Percentiles rank a stretch among this genome's conserved stretches.
phyloP scores from a whole-genome alignment of 2,888 invertebrate genomes.

The Chironomus riparius region DNA sequence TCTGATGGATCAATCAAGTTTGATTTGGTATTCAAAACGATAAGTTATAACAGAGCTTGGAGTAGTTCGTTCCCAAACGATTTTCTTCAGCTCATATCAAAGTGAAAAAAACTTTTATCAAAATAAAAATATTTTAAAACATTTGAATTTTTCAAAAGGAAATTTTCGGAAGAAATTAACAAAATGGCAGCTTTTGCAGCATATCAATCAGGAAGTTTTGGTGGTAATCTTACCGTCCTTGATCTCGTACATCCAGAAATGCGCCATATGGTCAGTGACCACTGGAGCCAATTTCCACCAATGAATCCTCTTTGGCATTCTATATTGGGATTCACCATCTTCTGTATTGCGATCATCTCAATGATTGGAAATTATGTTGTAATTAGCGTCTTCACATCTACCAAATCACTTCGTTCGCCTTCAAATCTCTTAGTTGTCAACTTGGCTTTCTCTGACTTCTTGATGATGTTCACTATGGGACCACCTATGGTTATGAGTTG shows the following conservation, averaged over 20 bases:
- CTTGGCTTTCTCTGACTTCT: slow-evolving; percentile 82
- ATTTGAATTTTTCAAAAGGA: no score
- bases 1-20: neutral
- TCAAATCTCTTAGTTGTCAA: slow-evolving; percentile 87
- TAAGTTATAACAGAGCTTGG: neutral
- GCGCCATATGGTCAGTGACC: slow-evolving; percentile 53
- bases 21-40: slow-evolving; percentile 4
- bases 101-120: neutral
- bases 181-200: slow-evolving; percentile 19
- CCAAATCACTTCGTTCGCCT: slow-evolving; percentile 62
- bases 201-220: neutral
- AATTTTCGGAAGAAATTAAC: neutral
- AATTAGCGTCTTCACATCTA: slow-evolving; percentile 41
- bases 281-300: slow-evolving; percentile 50
- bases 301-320: slow-evolving; percentile 52
- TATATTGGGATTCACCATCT: slow-evolving; percentile 52
- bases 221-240: slow-evolving; percentile 53
- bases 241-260: slow-evolving; percentile 61
- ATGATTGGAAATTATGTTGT: slow-evolving; percentile 41
- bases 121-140: neutral
- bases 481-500: slow-evolving; percentile 50
- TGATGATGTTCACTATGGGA: slow-evolving; percentile 74
- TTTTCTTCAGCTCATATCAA: slow-evolving; percentile 19
- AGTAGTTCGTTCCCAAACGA: slow-evolving; percentile 17
- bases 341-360: slow-evolving; percentile 45